phyloP scores from a whole-genome alignment of 2,888 invertebrate species.

The Caenorhabditis panamensis region DNA sequence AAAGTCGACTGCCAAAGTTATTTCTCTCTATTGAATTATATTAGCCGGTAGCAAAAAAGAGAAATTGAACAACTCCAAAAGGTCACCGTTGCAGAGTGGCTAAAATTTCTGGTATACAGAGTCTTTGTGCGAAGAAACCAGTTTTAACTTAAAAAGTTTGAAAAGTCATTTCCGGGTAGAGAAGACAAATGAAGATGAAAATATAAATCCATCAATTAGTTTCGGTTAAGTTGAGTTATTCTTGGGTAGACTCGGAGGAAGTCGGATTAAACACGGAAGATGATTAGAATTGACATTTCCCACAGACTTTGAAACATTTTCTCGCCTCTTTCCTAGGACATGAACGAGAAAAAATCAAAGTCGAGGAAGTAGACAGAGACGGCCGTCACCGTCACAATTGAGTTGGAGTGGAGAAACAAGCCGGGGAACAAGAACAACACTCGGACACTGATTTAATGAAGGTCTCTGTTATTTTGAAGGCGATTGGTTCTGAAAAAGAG shows the following conservation, averaged over 20 bases:
- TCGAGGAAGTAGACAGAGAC: conserved; percentile 11
- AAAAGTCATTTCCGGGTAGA: not conserved
- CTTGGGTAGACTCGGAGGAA: conserved; percentile 8
- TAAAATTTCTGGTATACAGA: too few species aligned
- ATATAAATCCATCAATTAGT: too few species aligned
- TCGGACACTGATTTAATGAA: too few species aligned
- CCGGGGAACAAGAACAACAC: conserved; percentile 3
- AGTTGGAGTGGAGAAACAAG: conserved; percentile 8
- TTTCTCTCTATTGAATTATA: conserved; percentile 6
- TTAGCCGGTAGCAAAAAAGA: not conserved
- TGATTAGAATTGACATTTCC: conserved; percentile 20
- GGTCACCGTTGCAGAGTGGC: not conserved
- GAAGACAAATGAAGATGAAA: not conserved
- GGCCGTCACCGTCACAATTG: not conserved
- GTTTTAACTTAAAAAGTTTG: not conserved
- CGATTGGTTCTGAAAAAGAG: too few species aligned
- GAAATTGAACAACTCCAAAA: not conserved
- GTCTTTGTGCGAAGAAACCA: not conserved
- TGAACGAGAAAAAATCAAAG: conserved; percentile 28
- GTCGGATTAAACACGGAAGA: not conserved
- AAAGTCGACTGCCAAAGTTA: conserved; percentile 5
- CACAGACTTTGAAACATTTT: conserved; percentile 40
- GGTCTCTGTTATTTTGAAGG: too few species aligned
- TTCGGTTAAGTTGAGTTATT: conserved; percentile 8
- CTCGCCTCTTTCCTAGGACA: conserved; percentile 8